These are phyloP conservation scores for Crenuchus spilurus DNA, from an alignment of 2,797 vertebrate genomes.

Conservation along the genomic window DNA sequence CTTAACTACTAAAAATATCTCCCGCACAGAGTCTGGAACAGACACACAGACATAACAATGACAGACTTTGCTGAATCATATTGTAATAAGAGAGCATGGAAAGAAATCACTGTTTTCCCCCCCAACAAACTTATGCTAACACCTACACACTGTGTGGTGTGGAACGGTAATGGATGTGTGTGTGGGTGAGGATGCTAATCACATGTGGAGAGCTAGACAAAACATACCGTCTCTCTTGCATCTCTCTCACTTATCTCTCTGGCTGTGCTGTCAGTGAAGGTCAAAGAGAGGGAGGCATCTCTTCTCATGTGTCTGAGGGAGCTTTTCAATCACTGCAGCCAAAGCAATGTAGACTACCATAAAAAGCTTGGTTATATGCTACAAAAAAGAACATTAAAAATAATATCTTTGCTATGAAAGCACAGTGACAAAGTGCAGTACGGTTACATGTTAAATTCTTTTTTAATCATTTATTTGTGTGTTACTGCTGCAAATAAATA, in stretches of 20 bases:
- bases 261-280: constrained; percentile 33
- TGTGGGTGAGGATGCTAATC: constrained; percentile 48
- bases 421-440: too few relatives aligned
- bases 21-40: not conserved
- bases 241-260: constrained; percentile 26
- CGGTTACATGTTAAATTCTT: too few relatives aligned
- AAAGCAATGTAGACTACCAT: constrained; percentile 1
- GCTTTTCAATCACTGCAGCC: constrained; percentile 26
- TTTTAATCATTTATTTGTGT: too few relatives aligned
- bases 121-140: constrained; percentile 14
- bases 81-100: not conserved
- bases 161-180: constrained; percentile 28
- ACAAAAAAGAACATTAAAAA: too few relatives aligned
- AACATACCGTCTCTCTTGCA: constrained; percentile 43
- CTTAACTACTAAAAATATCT: constrained; percentile 28
- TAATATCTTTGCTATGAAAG: too few relatives aligned
- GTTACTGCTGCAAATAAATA: too few relatives aligned
- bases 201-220: constrained; percentile 46
- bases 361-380: too few relatives aligned
- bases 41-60: not conserved
- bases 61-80: not conserved
- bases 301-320: constrained; percentile 17
- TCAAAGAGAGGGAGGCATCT: constrained; percentile 17
- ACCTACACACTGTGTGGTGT: constrained; percentile 34
- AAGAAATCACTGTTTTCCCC: constrained; percentile 18